phyloP scores from a whole-genome alignment of 1,140 invertebrate genomes.

The Harpegnathos saltator region DNA sequence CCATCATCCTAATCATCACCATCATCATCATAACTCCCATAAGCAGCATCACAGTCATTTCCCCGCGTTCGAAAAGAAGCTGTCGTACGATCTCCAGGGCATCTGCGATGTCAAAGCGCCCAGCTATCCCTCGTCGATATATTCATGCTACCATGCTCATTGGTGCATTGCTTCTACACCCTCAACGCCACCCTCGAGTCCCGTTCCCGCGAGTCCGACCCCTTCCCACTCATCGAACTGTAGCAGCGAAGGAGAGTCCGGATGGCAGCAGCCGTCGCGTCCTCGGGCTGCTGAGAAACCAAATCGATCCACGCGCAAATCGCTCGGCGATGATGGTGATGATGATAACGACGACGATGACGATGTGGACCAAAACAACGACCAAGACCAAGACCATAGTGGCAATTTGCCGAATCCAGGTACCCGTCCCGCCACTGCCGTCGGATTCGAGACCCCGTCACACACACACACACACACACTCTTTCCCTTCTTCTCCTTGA shows the following conservation, averaged over 20 bases:
- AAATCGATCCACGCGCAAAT: slow-evolving; percentile 70
- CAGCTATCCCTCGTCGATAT: slow-evolving; percentile 80
- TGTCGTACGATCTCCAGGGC: slow-evolving; percentile 68
- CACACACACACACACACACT: no score
- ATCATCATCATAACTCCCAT: slow-evolving; percentile 69
- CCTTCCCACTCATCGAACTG: slow-evolving; percentile 80
- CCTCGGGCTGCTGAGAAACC: slow-evolving; percentile 67
- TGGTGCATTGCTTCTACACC: slow-evolving; percentile 82
- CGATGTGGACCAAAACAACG: slow-evolving; percentile 74
- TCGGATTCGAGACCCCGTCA: slow-evolving; percentile 68
- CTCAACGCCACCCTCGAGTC: slow-evolving; percentile 80
- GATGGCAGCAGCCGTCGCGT: slow-evolving; percentile 67
- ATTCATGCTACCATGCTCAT: slow-evolving; percentile 84
- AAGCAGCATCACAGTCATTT: slow-evolving; percentile 60
- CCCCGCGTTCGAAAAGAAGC: slow-evolving; percentile 71
- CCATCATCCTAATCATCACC: slow-evolving; percentile 70
- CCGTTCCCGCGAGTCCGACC: slow-evolving; percentile 80
- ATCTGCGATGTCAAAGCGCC: slow-evolving; percentile 69
- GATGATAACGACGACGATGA: slow-evolving; percentile 65
- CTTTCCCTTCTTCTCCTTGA: slow-evolving; percentile 71
- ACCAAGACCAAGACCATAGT: slow-evolving; percentile 82
- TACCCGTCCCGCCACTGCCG: slow-evolving; percentile 82
- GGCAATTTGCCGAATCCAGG: slow-evolving; percentile 85
- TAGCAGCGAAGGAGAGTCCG: slow-evolving; percentile 81
- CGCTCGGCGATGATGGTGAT: slow-evolving; percentile 62